Conservation (phyloP, 1,140 invertebrate species). For the Drosophila funebris region DNA sequence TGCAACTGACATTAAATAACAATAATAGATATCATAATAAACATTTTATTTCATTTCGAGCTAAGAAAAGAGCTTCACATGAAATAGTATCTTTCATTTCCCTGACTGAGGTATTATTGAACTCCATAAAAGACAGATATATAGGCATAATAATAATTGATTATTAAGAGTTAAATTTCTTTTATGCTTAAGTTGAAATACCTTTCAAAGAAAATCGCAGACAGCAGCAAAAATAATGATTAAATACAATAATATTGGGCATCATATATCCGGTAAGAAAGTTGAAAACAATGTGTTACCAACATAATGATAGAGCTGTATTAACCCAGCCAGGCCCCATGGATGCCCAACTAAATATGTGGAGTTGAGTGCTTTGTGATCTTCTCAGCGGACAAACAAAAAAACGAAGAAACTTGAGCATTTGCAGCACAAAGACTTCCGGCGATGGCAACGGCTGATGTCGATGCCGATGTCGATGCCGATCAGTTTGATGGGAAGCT, state of each 20-base stretch:
- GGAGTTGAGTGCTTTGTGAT: constrained; percentile 11
- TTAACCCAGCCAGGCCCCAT: constrained; percentile 14
- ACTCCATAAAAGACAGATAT: neutral
- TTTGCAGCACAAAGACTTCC: constrained; percentile 74
- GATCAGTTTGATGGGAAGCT: constrained; percentile 29
- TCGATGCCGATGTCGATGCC: neutral
- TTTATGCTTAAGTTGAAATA: neutral
- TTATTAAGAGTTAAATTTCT: neutral
- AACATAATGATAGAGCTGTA: constrained; percentile 29
- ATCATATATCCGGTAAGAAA: constrained; percentile 44
- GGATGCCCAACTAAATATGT: constrained; percentile 9
- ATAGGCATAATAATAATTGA: neutral
- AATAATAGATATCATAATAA: too few species aligned
- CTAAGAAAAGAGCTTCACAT: neutral
- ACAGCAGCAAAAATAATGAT: constrained; percentile 30
- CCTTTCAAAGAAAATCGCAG: constrained; percentile 1
- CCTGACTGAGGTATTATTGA: neutral
- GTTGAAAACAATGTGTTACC: constrained; percentile 38
- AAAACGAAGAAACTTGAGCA: constrained; percentile 34
- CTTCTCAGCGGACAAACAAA: constrained; percentile 22
- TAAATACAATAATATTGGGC: constrained; percentile 32
- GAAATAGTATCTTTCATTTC: neutral
- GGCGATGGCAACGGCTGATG: constrained; percentile 42
- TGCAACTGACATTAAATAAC: neutral
- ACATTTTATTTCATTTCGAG: too few species aligned